Conservation (phyloP, 2,797 vertebrate genomes). For the Vireo griseus region DNA sequence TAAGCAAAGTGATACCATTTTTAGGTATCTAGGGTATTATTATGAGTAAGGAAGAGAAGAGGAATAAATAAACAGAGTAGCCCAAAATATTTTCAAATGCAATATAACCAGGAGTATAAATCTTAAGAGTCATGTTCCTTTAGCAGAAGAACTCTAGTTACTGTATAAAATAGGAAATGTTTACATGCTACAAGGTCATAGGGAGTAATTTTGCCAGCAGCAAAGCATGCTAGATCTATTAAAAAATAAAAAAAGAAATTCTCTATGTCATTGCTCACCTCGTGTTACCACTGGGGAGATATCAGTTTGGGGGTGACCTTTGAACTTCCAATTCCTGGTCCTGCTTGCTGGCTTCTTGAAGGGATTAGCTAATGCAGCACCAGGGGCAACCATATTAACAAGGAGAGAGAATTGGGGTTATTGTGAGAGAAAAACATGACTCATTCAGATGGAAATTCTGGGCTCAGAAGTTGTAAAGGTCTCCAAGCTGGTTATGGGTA, state of each 20-base stretch:
- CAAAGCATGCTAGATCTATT: background rate
- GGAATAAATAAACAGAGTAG: constrained; percentile 38
- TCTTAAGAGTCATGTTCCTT: background rate
- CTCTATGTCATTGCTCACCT: background rate
- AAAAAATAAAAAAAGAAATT: background rate
- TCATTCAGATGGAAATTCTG: constrained; percentile 36
- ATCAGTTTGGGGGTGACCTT: constrained; percentile 2
- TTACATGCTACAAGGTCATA: background rate
- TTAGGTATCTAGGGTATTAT: constrained; percentile 42
- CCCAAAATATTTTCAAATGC: constrained; percentile 49
- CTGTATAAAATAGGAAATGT: background rate
- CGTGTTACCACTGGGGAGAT: background rate
- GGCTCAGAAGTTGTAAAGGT: background rate
- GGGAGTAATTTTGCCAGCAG: background rate
- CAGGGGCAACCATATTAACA: background rate
- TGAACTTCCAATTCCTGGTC: constrained; percentile 4
- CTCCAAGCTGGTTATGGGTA: background rate
- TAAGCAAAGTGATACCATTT: constrained; percentile 55
- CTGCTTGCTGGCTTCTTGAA: background rate
- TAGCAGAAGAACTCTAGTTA: background rate
- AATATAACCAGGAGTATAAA: background rate
- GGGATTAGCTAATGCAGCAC: constrained; percentile 9
- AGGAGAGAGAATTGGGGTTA: constrained; percentile 13
- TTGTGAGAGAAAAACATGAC: background rate
- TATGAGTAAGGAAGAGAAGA: constrained; percentile 41